Percentiles rank a stretch among this genome's conserved stretches.
Conservation (phyloP, 2,888 invertebrate species). For the Nomada ferruginata region DNA sequence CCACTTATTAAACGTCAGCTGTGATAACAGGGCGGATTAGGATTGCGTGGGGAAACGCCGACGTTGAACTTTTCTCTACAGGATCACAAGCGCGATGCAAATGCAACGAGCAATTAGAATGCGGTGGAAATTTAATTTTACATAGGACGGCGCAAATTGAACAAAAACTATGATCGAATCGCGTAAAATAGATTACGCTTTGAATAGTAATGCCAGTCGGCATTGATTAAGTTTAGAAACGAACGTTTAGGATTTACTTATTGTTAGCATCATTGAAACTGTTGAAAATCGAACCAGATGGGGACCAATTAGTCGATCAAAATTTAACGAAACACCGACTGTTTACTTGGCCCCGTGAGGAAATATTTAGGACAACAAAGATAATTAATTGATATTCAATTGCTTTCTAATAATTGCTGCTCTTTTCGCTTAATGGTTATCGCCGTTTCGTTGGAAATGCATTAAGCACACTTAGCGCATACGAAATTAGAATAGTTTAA, state of each 20-base stretch:
- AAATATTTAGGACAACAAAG: neutral
- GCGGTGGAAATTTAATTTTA: neutral
- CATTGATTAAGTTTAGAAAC: too few species aligned
- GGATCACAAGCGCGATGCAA: neutral
- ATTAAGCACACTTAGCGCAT: conserved; percentile 26
- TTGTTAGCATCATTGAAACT: too few species aligned
- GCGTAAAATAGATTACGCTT: neutral
- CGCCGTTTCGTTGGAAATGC: conserved; percentile 7
- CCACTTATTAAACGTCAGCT: conserved; percentile 18
- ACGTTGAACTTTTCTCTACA: neutral
- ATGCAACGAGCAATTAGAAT: neutral
- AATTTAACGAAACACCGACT: too few species aligned
- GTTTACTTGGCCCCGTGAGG: neutral
- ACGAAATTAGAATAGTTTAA: conserved; percentile 46
- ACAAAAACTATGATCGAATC: neutral
- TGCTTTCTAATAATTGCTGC: too few species aligned
- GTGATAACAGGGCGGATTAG: conserved; percentile 14
- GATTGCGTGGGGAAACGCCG: neutral
- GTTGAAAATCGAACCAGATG: too few species aligned
- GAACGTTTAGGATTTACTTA: too few species aligned
- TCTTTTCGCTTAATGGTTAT: neutral
- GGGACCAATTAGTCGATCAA: too few species aligned
- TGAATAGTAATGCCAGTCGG: too few species aligned
- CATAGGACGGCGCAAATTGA: neutral
- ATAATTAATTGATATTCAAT: too few species aligned